Evolutionary conservation across 30 jellyfish, hydroid and myxozoan genomes (phyloP).

Genomic region (Catostylus mosaicus): DNA sequence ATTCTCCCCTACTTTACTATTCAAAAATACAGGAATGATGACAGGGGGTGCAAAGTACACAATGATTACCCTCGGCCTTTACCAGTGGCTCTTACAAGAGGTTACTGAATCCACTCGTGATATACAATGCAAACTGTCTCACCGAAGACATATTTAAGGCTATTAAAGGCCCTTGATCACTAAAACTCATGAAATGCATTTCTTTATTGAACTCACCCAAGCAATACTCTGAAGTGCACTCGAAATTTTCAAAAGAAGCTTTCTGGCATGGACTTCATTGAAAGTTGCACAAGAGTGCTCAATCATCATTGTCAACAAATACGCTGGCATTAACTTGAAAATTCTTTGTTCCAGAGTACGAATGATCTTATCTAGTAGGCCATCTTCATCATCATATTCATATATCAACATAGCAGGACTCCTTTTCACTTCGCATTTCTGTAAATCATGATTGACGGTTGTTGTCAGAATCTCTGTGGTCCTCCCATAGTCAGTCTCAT

Average conservation of each 20-base stretch:
- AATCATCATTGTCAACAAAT: conserved; percentile 81
- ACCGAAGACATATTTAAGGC: too few species aligned
- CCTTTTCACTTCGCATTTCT: conserved; percentile 13
- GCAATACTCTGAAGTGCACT: conserved; percentile 97
- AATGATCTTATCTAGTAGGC: conserved; percentile 67
- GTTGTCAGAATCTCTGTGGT: background rate
- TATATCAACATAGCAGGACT: conserved; percentile 65
- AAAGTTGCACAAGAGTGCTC: conserved; percentile 98
- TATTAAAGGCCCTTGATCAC: too few species aligned
- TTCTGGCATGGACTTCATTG: conserved; percentile 75
- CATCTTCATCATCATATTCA: conserved; percentile 74
- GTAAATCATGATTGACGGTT: background rate
- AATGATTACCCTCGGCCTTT: too few species aligned
- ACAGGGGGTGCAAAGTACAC: too few species aligned
- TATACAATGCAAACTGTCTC: too few species aligned
- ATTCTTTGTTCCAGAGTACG: conserved; percentile 52
- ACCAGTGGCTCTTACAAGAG: too few species aligned
- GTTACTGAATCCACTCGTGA: too few species aligned
- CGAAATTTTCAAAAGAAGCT: conserved; percentile 81
- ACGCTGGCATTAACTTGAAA: conserved; percentile 87
- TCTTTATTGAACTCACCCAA: conserved; percentile 97
- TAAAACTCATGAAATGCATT: too few species aligned
- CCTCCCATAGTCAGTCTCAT: background rate
- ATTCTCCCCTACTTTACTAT: too few species aligned
- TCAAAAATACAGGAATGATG: too few species aligned